These are phyloP conservation scores for Athalia rosae DNA, from an alignment of 2,888 invertebrate genomes.

Conservation along the genomic window DNA sequence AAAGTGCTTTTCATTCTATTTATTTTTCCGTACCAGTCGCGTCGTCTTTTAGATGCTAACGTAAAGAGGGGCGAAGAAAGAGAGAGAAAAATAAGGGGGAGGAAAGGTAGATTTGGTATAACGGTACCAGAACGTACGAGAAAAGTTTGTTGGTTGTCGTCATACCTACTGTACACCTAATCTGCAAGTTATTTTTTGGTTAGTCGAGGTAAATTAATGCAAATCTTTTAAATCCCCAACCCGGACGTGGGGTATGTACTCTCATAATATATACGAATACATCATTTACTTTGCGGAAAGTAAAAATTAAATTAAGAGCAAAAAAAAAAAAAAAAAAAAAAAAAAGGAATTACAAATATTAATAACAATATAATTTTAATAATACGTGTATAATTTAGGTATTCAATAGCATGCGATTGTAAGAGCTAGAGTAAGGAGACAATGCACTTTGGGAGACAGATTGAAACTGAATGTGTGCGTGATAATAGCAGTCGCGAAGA, in stretches of 20 bases:
- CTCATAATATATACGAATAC: too few species aligned
- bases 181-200: constrained; percentile 1
- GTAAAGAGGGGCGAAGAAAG: too few species aligned
- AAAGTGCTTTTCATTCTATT: constrained; percentile 22
- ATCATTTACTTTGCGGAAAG: too few species aligned
- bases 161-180: not conserved
- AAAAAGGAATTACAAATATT: not conserved
- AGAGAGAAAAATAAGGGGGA: not conserved
- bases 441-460: not conserved
- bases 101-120: not conserved
- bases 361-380: not conserved
- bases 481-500: not conserved
- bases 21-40: constrained; percentile 7
- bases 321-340: not conserved
- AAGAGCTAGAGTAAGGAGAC: not conserved
- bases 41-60: not conserved
- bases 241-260: not conserved
- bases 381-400: too few species aligned
- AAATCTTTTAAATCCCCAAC: constrained; percentile 1
- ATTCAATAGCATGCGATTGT: not conserved
- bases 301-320: too few species aligned
- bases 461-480: too few species aligned
- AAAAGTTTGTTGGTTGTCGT: too few species aligned
- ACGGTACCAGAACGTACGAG: too few species aligned
- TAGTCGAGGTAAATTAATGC: not conserved